Evolutionary conservation across 2,113 vertebrate genomes (phyloP).

Genomic region (Emydura subglobosa): DNA sequence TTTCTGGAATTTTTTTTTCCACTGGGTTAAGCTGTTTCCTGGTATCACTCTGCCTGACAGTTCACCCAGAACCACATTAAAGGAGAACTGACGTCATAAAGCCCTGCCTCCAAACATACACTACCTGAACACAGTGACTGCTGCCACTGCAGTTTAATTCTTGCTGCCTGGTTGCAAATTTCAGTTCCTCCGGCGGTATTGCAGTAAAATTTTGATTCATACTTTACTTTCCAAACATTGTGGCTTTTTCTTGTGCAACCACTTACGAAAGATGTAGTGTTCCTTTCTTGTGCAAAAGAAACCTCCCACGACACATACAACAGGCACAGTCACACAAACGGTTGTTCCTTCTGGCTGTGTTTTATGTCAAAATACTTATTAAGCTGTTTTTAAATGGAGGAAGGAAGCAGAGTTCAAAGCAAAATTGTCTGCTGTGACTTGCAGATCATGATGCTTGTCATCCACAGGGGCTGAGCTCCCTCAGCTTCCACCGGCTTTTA

Average conservation of each 20-base stretch:
- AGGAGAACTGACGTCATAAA: conserved; percentile 39
- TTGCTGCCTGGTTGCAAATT: conserved; percentile 62
- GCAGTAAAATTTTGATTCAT: conserved; percentile 68
- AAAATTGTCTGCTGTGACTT: background rate
- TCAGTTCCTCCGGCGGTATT: conserved; percentile 69
- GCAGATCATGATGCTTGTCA: background rate
- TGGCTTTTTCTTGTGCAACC: conserved; percentile 66
- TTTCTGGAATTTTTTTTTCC: background rate
- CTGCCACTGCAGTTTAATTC: conserved; percentile 62
- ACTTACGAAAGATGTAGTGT: conserved; percentile 31
- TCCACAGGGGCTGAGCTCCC: background rate
- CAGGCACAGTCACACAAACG: background rate
- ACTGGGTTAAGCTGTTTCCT: background rate
- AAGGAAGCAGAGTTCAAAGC: conserved; percentile 3
- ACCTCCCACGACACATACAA: background rate
- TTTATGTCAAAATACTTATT: background rate
- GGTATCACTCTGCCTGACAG: background rate
- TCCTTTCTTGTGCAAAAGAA: conserved; percentile 24
- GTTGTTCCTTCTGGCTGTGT: background rate
- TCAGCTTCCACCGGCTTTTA: background rate
- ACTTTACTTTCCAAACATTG: conserved; percentile 65
- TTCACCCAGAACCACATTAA: conserved; percentile 50
- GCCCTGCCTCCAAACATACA: conserved; percentile 30
- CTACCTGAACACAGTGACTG: conserved; percentile 54
- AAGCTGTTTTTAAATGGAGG: background rate